Evolutionary conservation across 2,888 invertebrate species (phyloP).

Genomic region (Drosophila quasianomalipes): DNA sequence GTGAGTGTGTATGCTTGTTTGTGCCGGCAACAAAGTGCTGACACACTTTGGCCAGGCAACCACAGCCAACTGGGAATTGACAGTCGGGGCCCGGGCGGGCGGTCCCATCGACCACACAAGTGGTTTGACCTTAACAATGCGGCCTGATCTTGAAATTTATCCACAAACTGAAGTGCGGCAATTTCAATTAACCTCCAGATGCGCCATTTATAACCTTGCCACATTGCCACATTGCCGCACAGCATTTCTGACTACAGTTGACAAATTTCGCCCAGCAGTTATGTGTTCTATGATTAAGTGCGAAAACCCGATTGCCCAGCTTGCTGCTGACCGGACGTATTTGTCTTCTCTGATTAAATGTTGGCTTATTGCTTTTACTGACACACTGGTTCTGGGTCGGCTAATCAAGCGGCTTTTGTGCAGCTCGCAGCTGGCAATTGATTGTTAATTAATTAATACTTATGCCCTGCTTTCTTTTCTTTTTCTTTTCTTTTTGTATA

Average conservation of each 20-base stretch:
- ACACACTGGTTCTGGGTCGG: conserved; percentile 54
- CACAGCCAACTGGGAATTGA: conserved; percentile 52
- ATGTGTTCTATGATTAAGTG: conserved; percentile 45
- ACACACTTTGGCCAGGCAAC: conserved; percentile 73
- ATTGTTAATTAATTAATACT: conserved; percentile 71
- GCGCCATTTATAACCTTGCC: conserved; percentile 42
- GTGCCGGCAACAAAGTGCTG: conserved; percentile 62
- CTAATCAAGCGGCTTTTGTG: conserved; percentile 62
- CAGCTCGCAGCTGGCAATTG: conserved; percentile 48
- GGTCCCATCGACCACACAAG: conserved; percentile 69
- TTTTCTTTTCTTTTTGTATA: conserved; percentile 19
- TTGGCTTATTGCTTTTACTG: conserved; percentile 46
- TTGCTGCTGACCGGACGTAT: conserved; percentile 17
- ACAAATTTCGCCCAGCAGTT: conserved; percentile 57
- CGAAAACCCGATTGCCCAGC: conserved; percentile 22
- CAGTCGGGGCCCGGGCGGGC: conserved; percentile 33
- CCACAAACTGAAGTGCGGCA: conserved; percentile 36
- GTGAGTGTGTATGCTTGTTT: conserved; percentile 11
- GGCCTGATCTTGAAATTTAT: conserved; percentile 63
- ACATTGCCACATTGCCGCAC: background rate
- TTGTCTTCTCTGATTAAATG: conserved; percentile 28
- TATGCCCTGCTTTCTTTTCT: conserved; percentile 58
- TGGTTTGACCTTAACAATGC: conserved; percentile 74
- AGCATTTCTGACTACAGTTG: conserved; percentile 39
- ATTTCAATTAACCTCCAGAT: conserved; percentile 73